Conservation (phyloP, 2,888 invertebrate genomes). For the Molorchus minor region DNA sequence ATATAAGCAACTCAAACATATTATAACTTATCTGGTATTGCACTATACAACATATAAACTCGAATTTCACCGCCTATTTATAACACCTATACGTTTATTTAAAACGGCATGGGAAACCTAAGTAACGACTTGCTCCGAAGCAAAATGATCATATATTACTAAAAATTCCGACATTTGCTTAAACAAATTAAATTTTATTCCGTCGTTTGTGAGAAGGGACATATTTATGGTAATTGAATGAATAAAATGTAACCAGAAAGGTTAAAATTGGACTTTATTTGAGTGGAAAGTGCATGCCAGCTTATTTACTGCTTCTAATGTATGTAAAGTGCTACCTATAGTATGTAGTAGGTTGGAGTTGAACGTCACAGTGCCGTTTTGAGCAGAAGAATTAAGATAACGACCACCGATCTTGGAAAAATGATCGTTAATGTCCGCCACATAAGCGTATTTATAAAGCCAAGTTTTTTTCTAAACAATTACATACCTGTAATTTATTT, state of each 20-base stretch:
- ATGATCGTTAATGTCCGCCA: conserved; percentile 32
- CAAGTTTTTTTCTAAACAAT: conserved; percentile 17
- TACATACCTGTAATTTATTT: no score
- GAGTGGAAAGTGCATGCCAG: conserved; percentile 51
- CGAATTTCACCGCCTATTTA: conserved; percentile 1
- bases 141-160: conserved; percentile 32
- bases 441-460: conserved; percentile 27
- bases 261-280: conserved; percentile 60
- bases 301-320: conserved; percentile 60
- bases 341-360: conserved; percentile 41
- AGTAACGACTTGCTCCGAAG: conserved; percentile 7
- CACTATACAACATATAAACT: no score
- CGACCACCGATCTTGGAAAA: conserved; percentile 33
- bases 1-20: background rate
- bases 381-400: conserved; percentile 42
- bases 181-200: conserved; percentile 61
- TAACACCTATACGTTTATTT: conserved; percentile 4
- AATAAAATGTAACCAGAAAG: conserved; percentile 61
- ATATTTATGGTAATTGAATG: conserved; percentile 63
- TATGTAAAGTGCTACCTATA: conserved; percentile 59
- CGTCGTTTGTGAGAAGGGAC: conserved; percentile 55
- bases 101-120: background rate
- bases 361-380: conserved; percentile 38
- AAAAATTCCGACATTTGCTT: conserved; percentile 55
- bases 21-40: no score